A percentile compares a stretch with the other conserved stretches of the same genome.
Conservation (phyloP, 2,888 invertebrate genomes). For the Nipponacmea schrenckii region DNA sequence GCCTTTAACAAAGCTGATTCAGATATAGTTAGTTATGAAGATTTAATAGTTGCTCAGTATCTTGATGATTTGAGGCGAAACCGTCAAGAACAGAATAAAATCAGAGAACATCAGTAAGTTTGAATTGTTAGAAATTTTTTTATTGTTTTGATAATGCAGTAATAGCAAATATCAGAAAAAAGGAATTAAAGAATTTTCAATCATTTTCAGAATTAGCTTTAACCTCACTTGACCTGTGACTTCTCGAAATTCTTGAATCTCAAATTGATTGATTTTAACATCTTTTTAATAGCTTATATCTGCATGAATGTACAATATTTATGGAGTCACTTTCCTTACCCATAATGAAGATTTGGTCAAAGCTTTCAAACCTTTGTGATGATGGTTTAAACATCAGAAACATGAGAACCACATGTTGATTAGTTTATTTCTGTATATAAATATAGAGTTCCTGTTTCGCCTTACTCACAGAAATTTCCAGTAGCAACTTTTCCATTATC, state of each 20-base stretch:
- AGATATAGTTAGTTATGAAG: conserved; percentile 64
- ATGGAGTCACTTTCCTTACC: too few species aligned
- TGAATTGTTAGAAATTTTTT: neutral
- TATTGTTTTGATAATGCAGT: neutral
- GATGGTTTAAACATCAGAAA: too few species aligned
- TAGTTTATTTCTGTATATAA: too few species aligned
- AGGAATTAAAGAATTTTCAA: too few species aligned
- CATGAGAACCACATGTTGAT: too few species aligned
- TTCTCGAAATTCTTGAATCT: neutral
- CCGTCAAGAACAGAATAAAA: conserved; percentile 31
- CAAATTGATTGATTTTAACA: neutral
- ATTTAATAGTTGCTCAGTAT: conserved; percentile 64
- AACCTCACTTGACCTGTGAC: too few species aligned
- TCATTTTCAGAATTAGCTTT: too few species aligned
- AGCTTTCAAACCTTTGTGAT: too few species aligned
- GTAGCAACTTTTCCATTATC: conserved; percentile 51
- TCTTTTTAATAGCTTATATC: too few species aligned
- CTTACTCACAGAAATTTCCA: conserved; percentile 60
- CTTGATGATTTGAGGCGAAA: conserved; percentile 59
- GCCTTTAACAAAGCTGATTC: conserved; percentile 27
- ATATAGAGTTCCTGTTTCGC: conserved; percentile 48
- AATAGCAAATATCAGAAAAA: too few species aligned
- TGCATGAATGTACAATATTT: too few species aligned
- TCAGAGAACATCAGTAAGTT: conserved; percentile 37
- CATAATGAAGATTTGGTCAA: too few species aligned